Evolutionary conservation across 2,113 vertebrate species (phyloP).

Genomic region (Pungitius pungitius): DNA sequence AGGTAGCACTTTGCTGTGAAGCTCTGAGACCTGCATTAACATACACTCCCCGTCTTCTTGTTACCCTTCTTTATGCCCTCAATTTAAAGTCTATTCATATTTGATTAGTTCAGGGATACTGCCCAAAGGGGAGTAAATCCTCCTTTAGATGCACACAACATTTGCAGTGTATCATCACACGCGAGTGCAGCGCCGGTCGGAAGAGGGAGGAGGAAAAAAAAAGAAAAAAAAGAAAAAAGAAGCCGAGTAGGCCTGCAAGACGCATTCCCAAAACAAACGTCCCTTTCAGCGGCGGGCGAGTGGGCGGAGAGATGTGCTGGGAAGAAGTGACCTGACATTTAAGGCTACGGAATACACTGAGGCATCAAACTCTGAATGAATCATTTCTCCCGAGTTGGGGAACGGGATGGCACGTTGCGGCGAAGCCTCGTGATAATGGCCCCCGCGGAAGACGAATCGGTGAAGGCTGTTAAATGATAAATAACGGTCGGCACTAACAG

Average conservation of each 20-base stretch:
- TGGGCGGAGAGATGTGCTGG: slow-evolving; percentile 50
- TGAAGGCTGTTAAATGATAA: slow-evolving; percentile 32
- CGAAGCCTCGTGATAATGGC: slow-evolving; percentile 27
- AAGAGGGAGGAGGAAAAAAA: slow-evolving; percentile 42
- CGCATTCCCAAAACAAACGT: slow-evolving; percentile 57
- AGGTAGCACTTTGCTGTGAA: slow-evolving; percentile 53
- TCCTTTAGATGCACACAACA: slow-evolving; percentile 25
- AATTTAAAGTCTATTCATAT: slow-evolving; percentile 54
- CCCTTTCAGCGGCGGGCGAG: slow-evolving; percentile 66
- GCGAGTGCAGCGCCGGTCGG: slow-evolving; percentile 31
- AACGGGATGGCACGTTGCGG: slow-evolving; percentile 18
- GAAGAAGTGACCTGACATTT: slow-evolving; percentile 68
- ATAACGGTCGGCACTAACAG: slow-evolving; percentile 12
- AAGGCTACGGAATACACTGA: slow-evolving; percentile 38
- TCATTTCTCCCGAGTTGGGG: slow-evolving; percentile 33
- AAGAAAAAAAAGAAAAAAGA: too few species aligned
- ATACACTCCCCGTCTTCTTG: slow-evolving; percentile 38
- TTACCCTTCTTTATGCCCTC: slow-evolving; percentile 34
- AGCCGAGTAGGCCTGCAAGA: slow-evolving; percentile 48
- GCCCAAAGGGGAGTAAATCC: slow-evolving; percentile 34
- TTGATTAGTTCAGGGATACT: slow-evolving; percentile 42
- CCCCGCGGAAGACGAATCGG: slow-evolving; percentile 28
- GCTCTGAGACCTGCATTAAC: slow-evolving; percentile 58
- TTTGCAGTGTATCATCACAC: slow-evolving; percentile 36
- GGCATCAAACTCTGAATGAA: slow-evolving; percentile 33